phyloP scores from a whole-genome alignment of 2,113 vertebrate species.

The Oryctolagus cuniculus region mOryCun1.1 NC_091434.1:72908001-72908500 shows the following conservation, averaged over 20 bases:
- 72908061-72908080: not conserved
- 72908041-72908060: constrained; percentile 36
- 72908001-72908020: not conserved
- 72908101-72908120: constrained; percentile 38
- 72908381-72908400: no score
- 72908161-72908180: constrained; percentile 52
- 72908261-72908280: constrained; percentile 42
- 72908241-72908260: constrained; percentile 41
- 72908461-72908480: no score
- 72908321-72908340: not conserved
- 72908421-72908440: no score
- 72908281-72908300: constrained; percentile 32
- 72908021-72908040: constrained; percentile 36
- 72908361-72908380: no score
- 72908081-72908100: constrained; percentile 57
- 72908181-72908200: constrained; percentile 61
- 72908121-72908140: constrained; percentile 56
- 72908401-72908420: no score
- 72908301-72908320: constrained; percentile 21
- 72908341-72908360: no score
- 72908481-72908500: no score
- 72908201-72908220: constrained; percentile 49
- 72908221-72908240: constrained; percentile 49
- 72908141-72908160: constrained; percentile 49
- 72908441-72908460: no score